These are phyloP conservation scores for Stegophylla sp. DNA, from an alignment of 2,888 invertebrate species.

Conservation along the genomic window DNA sequence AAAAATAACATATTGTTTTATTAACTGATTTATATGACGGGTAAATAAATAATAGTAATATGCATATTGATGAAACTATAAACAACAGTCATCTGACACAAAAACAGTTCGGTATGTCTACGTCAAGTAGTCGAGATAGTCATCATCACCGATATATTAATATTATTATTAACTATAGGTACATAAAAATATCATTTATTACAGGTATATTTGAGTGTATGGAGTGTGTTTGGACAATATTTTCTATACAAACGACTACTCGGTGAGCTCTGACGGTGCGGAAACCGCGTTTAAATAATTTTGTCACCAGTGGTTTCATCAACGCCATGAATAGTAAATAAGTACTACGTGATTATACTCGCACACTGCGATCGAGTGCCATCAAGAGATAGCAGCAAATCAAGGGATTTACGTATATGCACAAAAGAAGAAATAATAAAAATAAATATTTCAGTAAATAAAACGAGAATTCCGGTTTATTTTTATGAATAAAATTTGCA, in stretches of 20 bases:
- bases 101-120: not conserved
- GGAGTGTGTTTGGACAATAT: not conserved
- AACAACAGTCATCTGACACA: not conserved
- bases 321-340: not conserved
- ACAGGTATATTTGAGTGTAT: not conserved
- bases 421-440: not conserved
- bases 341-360: not conserved
- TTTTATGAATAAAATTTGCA: slow-evolving; percentile 23
- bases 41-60: not conserved
- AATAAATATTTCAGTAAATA: slow-evolving; percentile 10
- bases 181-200: too few relatives aligned
- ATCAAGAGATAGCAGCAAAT: not conserved
- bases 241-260: slow-evolving; percentile 1
- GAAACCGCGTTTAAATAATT: not conserved
- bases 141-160: not conserved
- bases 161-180: too few relatives aligned
- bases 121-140: not conserved
- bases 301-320: not conserved
- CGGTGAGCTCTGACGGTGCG: not conserved
- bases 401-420: not conserved
- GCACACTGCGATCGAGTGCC: not conserved
- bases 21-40: not conserved
- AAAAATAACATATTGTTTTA: not conserved
- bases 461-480: not conserved
- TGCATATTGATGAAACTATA: slow-evolving; percentile 1